phyloP scores from a whole-genome alignment of 30 jellyfish, hydroid and myxozoan genomes.

The Turritopsis dohrnii region DNA sequence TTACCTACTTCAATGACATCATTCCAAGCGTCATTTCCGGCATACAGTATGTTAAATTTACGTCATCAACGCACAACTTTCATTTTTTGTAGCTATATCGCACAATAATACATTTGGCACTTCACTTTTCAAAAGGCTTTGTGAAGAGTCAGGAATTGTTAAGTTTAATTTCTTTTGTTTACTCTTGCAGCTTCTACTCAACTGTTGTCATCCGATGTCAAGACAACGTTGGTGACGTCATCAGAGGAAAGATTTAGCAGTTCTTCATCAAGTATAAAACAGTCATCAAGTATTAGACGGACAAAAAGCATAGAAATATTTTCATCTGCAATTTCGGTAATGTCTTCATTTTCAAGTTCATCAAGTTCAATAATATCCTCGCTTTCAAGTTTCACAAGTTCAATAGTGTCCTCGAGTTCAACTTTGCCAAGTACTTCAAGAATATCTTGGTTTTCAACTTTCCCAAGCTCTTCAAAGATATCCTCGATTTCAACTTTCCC shows the following conservation, averaged over 20 bases:
- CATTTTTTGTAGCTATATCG: not conserved
- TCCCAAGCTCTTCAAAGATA: not conserved
- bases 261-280: not conserved
- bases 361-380: not conserved
- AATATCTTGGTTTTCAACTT: not conserved
- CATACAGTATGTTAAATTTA: not conserved
- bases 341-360: not conserved
- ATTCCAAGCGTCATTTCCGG: not conserved
- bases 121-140: too few species aligned
- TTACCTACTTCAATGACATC: not conserved
- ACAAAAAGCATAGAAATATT: too few species aligned
- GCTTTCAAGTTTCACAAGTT: not conserved
- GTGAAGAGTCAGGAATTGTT: too few species aligned
- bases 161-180: not conserved
- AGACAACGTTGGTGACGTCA: not conserved
- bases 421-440: constrained; percentile 1
- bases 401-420: not conserved
- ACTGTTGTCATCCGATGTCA: not conserved
- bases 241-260: not conserved
- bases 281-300: not conserved
- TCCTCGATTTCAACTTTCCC: not conserved
- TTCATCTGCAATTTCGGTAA: not conserved
- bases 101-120: too few species aligned
- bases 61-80: not conserved
- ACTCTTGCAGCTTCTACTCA: not conserved